A percentile compares a stretch with the other conserved stretches of the same genome.
These are phyloP conservation scores for Atrina japonica DNA, from an alignment of 2,888 invertebrate species.

Conservation along the genomic window DNA sequence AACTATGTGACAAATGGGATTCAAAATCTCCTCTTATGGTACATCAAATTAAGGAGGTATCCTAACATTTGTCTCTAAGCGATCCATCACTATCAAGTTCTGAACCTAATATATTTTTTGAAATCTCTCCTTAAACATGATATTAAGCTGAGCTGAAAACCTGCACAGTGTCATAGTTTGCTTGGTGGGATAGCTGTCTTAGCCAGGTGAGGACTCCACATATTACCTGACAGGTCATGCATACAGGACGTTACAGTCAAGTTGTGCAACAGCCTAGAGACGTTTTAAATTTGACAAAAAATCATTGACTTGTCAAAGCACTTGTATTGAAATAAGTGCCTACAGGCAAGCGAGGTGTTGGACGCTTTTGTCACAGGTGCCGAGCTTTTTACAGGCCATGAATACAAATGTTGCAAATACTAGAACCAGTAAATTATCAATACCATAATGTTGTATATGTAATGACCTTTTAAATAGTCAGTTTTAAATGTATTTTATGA, in stretches of 20 bases:
- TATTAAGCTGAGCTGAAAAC: no score
- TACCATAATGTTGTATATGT: conserved; percentile 19
- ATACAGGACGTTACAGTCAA: background rate
- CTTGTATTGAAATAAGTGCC: conserved; percentile 17
- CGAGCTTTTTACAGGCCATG: background rate
- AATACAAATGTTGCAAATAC: conserved; percentile 1
- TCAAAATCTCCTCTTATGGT: no score
- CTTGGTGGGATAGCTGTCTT: conserved; percentile 2
- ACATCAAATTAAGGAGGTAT: no score
- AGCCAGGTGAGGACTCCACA: conserved; percentile 1
- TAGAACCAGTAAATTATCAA: conserved; percentile 23
- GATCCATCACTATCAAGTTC: no score
- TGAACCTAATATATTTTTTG: no score
- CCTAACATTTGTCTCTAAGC: no score
- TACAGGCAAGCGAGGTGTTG: conserved; percentile 21
- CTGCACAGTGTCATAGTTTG: no score
- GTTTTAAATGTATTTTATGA: conserved; percentile 6
- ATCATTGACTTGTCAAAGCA: background rate
- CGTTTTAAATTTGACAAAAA: conserved; percentile 5
- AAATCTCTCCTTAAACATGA: no score
- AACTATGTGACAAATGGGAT: no score
- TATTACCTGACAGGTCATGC: conserved; percentile 9
- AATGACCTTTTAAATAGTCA: conserved; percentile 24
- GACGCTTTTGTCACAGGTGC: conserved; percentile 26
- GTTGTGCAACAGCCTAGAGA: conserved; percentile 12